Evolutionary conservation across 2,888 invertebrate genomes (phyloP).

Genomic region (Vanessa cardui): DNA sequence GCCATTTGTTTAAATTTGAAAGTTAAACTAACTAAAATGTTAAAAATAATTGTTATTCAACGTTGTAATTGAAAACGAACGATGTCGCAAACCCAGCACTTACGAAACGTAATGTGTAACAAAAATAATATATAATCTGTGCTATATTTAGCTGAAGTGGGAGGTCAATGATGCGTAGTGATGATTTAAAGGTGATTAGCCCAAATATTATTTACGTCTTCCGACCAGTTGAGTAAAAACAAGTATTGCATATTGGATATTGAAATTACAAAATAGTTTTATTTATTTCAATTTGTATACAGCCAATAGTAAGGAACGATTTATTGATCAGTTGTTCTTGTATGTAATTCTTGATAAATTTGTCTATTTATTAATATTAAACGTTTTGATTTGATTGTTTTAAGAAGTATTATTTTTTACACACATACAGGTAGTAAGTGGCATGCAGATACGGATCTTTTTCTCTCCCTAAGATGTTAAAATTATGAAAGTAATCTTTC

Average conservation of each 20-base stretch:
- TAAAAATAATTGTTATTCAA: neutral
- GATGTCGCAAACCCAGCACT: neutral
- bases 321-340: neutral
- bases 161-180: constrained; percentile 25
- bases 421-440: too few species aligned
- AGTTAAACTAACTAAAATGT: too few species aligned
- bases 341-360: neutral
- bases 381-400: neutral
- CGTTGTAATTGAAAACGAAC: neutral
- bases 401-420: too few species aligned
- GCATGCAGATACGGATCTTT: too few species aligned
- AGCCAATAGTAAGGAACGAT: too few species aligned
- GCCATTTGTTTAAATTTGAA: too few species aligned
- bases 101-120: neutral
- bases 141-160: constrained; percentile 30
- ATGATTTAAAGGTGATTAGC: constrained; percentile 42
- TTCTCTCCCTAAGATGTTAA: too few species aligned
- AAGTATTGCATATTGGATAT: neutral
- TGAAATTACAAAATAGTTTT: too few species aligned
- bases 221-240: neutral
- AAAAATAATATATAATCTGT: neutral
- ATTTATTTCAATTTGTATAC: too few species aligned
- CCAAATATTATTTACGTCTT: constrained; percentile 33
- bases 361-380: neutral
- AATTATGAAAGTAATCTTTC: too few species aligned